Evolutionary conservation across 2,797 vertebrate genomes (phyloP).

Genomic region (Gouania willdenowi): DNA sequence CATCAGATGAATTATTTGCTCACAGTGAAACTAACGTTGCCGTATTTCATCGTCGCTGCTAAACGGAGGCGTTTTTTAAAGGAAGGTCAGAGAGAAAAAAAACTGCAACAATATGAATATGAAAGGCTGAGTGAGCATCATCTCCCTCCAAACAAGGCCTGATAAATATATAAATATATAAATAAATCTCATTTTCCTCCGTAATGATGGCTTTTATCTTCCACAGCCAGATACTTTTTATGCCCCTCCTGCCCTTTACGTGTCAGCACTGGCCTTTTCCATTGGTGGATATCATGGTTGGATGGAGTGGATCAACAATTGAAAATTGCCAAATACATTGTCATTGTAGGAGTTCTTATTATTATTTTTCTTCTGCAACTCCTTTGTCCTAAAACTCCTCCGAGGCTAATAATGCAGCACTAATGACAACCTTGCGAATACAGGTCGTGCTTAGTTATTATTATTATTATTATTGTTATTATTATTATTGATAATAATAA

Average conservation of each 20-base stretch:
- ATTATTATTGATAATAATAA: slow-evolving; percentile 20
- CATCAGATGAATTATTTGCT: too few relatives aligned
- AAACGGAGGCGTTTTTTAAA: slow-evolving; percentile 29
- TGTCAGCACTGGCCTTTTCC: slow-evolving; percentile 64
- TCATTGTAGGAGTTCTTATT: too few relatives aligned
- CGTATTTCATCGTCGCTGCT: slow-evolving; percentile 13
- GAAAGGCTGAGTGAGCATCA: slow-evolving; percentile 32
- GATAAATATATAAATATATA: slow-evolving; percentile 2
- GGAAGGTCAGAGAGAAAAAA: slow-evolving; percentile 4
- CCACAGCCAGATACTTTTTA: slow-evolving; percentile 67
- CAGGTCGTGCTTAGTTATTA: slow-evolving; percentile 50
- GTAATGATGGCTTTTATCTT: slow-evolving; percentile 72
- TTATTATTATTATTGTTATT: neutral
- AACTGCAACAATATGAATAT: slow-evolving; percentile 32
- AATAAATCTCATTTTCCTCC: slow-evolving; percentile 56
- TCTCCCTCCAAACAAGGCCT: slow-evolving; percentile 35
- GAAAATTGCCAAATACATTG: too few relatives aligned
- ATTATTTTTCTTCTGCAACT: too few relatives aligned
- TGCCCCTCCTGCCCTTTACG: slow-evolving; percentile 62
- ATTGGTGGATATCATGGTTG: slow-evolving; percentile 57
- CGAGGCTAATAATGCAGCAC: too few relatives aligned
- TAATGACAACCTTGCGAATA: too few relatives aligned
- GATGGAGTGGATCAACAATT: too few relatives aligned
- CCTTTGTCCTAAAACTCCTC: too few relatives aligned
- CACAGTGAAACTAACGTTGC: too few relatives aligned